A percentile compares a stretch with the other conserved stretches of the same genome.
Evolutionary conservation across 2,113 vertebrate species (phyloP).

Genomic region (Varanus komodoensis): DNA sequence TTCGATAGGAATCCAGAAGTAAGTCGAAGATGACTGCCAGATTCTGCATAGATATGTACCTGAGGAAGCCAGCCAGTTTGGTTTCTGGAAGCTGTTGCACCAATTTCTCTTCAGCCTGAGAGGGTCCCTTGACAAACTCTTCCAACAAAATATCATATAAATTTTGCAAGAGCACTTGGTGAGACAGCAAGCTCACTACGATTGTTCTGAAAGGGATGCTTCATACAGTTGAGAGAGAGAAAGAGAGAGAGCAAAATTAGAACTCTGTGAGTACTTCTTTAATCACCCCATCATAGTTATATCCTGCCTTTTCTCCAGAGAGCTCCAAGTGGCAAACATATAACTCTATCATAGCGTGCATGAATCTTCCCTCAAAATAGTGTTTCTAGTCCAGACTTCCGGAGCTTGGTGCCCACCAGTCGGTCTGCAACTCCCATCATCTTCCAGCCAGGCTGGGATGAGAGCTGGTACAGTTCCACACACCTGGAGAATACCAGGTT

Average conservation of each 20-base stretch:
- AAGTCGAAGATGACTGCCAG: conserved; percentile 96
- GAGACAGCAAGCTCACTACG: conserved; percentile 95
- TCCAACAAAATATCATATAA: conserved; percentile 94
- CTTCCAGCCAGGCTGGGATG: background rate
- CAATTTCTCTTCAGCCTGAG: conserved; percentile 82
- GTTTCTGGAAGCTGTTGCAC: conserved; percentile 80
- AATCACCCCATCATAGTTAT: background rate
- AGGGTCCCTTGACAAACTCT: conserved; percentile 91
- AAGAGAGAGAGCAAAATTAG: conserved; percentile 31
- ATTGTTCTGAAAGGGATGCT: conserved; percentile 97
- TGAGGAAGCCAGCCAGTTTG: conserved; percentile 89
- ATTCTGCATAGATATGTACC: conserved; percentile 98
- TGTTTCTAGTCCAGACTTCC: background rate
- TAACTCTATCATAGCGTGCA: background rate
- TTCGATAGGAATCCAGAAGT: conserved; percentile 94
- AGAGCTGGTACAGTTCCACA: background rate
- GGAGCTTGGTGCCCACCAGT: background rate
- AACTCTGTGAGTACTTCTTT: background rate
- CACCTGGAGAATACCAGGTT: background rate
- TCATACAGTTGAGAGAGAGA: conserved; percentile 49
- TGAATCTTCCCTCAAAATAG: background rate
- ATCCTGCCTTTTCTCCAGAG: background rate
- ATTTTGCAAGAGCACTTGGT: conserved; percentile 97
- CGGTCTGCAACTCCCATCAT: background rate
- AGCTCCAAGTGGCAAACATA: background rate